Evolutionary conservation across 2,113 vertebrate genomes (phyloP).

Genomic region (Peromyscus californicus): DNA sequence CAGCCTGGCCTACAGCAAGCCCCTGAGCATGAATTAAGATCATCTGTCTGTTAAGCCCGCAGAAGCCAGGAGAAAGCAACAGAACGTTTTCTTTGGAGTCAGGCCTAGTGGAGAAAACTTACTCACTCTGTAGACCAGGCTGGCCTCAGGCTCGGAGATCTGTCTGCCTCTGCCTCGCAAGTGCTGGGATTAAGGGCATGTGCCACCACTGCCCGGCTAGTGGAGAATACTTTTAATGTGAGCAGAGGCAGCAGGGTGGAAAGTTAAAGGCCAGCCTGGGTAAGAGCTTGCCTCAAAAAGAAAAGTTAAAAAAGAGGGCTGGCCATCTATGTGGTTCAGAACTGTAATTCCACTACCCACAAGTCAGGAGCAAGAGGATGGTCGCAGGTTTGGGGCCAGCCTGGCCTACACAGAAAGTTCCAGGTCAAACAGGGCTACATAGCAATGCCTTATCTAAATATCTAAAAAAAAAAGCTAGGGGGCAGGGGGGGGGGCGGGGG

Average conservation of each 20-base stretch:
- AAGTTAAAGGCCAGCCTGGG: not conserved
- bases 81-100: conserved; percentile 23
- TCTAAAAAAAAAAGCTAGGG: not conserved
- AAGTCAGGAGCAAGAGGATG: not conserved
- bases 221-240: not conserved
- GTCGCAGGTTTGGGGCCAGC: not conserved
- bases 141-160: not conserved
- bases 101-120: not conserved
- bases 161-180: not conserved
- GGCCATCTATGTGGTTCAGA: not conserved
- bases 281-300: not conserved
- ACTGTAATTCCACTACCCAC: not conserved
- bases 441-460: not conserved
- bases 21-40: conserved; percentile 29
- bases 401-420: not conserved
- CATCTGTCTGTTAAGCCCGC: conserved; percentile 40
- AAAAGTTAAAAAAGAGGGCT: not conserved
- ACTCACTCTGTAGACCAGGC: not conserved
- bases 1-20: conserved; percentile 2
- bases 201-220: no score
- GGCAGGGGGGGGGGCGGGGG: no score
- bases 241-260: not conserved
- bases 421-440: not conserved
- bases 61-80: conserved; percentile 35
- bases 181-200: not conserved